Evolutionary conservation across 2,797 vertebrate species (phyloP).

Genomic region (Ibycter americanus): DNA sequence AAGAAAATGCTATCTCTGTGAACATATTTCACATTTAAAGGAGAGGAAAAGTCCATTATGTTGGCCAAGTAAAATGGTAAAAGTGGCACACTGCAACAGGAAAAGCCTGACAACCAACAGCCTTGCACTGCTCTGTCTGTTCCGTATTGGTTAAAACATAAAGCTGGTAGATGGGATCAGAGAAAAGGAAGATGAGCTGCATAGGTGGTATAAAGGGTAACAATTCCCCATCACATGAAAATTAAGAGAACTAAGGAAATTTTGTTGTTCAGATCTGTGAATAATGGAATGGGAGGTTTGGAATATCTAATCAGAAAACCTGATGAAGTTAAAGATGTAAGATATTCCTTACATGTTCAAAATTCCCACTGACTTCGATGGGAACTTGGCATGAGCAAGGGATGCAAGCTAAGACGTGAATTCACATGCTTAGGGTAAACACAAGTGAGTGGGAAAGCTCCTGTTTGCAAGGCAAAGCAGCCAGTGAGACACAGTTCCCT

Average conservation of each 20-base stretch:
- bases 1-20: background rate
- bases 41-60: background rate
- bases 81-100: background rate
- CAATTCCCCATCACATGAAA: background rate
- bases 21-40: background rate
- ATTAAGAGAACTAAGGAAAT: background rate
- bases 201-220: background rate
- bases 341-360: background rate
- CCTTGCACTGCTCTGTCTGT: background rate
- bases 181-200: fast-evolving
- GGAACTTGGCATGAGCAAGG: background rate
- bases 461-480: background rate
- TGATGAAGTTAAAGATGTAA: background rate
- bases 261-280: background rate
- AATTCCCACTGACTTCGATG: background rate
- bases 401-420: background rate
- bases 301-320: background rate
- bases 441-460: background rate
- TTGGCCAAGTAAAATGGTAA: background rate
- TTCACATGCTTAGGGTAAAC: background rate
- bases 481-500: background rate
- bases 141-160: background rate
- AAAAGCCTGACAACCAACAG: background rate
- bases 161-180: background rate
- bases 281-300: background rate